Base-by-base conservation (phyloP, 1,140 invertebrate genomes). In the Kradibia gibbosae region DNA sequence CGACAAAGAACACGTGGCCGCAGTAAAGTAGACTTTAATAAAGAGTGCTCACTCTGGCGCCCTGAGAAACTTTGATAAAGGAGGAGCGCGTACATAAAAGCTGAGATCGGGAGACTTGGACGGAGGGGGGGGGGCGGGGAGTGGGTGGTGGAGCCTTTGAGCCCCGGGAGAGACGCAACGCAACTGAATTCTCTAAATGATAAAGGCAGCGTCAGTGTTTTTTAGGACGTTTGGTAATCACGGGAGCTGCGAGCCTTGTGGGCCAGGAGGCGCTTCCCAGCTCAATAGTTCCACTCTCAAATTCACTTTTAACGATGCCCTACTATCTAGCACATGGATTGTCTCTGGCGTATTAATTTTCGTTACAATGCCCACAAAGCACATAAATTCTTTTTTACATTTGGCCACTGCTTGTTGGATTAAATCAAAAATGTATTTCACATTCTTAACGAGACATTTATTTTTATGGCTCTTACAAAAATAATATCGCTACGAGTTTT, bases 61-160 rank as follows among this genome's bases (percentile, higher is more conserved):
- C 22, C 36, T 42, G 55, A 76, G 73, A 55, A 76, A 62, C 55
- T 76, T 76, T 80, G 62, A 80, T 80, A 71, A 80, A 80, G 60
- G 67, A 15, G 34, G 50, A 57, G 62, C 42, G 28, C 28, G 60
- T 3, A 11, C 60, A 36, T 36, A 34, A 65, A 36, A 65, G 31
- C 36, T 13, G n/a, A 36, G 60, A 36, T 20, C 31, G 1, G 28
- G n/a, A 22, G n/a, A 25, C 36, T 3, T 48, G 10, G 25, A 17
- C n/a, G 22, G 77, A 1, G 20, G 28, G 25, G 22, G n/a, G n/a
- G n/a, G n/a, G 60, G 1, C 25, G n/a, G 42, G n/a, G 45, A 57
- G 11, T 48, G 10, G 25, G 25, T 20, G 22, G 77, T 0, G 20
- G 28, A 15, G 22, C 65, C 62, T 74, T 74, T 74, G 72, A 55